Base-by-base conservation (phyloP, 1,140 invertebrate genomes). In the Andrena cerasifolii region DNA sequence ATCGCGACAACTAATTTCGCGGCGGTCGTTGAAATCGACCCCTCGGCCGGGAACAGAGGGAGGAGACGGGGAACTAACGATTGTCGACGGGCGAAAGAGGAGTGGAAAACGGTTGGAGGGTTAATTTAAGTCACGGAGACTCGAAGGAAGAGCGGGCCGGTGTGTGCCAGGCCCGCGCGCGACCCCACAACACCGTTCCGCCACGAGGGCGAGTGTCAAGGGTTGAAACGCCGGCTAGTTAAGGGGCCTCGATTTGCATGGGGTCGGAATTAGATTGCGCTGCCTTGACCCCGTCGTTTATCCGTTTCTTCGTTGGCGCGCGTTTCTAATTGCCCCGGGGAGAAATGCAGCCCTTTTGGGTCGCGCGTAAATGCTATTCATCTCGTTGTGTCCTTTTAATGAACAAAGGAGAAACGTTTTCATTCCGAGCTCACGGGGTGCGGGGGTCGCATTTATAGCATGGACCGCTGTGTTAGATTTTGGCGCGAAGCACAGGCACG, bases 221-320 rank as follows among this genome's bases (percentile, higher is more conserved):
- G 85, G 83, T 77, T 80, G 84, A 78, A 86, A 80, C 76, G 62
- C 76, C 83, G 72, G 81, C 81, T 68, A 86, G 85, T 82, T 83
- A 84, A 82, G 78, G 36, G 56, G 71, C 58, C 82, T 75, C 78
- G 84, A 86, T 87, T 87, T 87, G 86, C 86, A 87, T 87, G 66
- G 71, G 66, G 71, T 75, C 47, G 79, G 70, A 86, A 87, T 87
- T 87, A 81, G 82, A 84, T 84, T 54, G 82, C 76, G 70, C 59
- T 36, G 59, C 75, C 80, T 82, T 83, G 81, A 82, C 80, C 81
- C 79, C 4, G 40, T 49, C 80, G 81, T 83, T 83, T 78, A 82
- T 83, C 81, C 81, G 73, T 82, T 83, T 78, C 81, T 82, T 78
- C 66, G 43, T 51, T 70, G 21, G 59, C 49, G 79, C 76, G 74